Evolutionary conservation across 2,797 vertebrate species (phyloP).

Genomic region (Ptychadena robeensis): DNA sequence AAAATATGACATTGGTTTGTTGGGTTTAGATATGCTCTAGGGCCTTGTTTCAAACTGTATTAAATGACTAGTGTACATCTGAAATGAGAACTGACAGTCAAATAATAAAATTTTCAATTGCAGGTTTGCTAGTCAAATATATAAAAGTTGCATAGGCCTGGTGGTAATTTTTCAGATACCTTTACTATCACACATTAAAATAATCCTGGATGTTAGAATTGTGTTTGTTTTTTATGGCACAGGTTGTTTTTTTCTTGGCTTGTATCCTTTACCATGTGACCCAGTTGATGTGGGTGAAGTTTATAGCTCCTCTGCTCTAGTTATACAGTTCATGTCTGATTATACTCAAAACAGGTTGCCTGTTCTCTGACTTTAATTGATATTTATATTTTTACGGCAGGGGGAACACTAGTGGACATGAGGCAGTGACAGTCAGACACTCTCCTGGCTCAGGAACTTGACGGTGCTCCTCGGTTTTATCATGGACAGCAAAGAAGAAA

Average conservation of each 20-base stretch:
- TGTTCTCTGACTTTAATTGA: background rate
- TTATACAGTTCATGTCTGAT: slow-evolving; percentile 31
- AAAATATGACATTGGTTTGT: too few relatives aligned
- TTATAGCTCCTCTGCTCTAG: slow-evolving; percentile 19
- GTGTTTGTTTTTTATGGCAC: slow-evolving; percentile 3
- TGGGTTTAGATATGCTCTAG: too few relatives aligned
- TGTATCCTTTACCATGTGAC: slow-evolving; percentile 25
- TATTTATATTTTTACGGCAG: slow-evolving; percentile 31
- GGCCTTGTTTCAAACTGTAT: too few relatives aligned
- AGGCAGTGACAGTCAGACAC: slow-evolving; percentile 21
- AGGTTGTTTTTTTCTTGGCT: slow-evolving; percentile 54
- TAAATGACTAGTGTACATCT: too few relatives aligned
- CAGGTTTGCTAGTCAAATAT: background rate
- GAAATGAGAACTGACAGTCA: background rate
- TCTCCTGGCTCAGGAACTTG: slow-evolving; percentile 11
- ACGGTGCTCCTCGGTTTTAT: slow-evolving; percentile 51
- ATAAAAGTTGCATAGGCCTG: background rate
- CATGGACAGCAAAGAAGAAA: slow-evolving; percentile 83
- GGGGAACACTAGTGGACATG: slow-evolving; percentile 11
- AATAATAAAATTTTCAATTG: background rate
- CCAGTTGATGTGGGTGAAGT: background rate
- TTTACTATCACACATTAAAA: background rate
- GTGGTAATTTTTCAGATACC: background rate
- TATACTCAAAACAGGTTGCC: background rate
- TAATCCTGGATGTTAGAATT: background rate